Evolutionary conservation across 2,888 invertebrate genomes (phyloP), one percentile per base, ranked within the genome.

Genomic region (Podotricha telesiphe): DNA sequence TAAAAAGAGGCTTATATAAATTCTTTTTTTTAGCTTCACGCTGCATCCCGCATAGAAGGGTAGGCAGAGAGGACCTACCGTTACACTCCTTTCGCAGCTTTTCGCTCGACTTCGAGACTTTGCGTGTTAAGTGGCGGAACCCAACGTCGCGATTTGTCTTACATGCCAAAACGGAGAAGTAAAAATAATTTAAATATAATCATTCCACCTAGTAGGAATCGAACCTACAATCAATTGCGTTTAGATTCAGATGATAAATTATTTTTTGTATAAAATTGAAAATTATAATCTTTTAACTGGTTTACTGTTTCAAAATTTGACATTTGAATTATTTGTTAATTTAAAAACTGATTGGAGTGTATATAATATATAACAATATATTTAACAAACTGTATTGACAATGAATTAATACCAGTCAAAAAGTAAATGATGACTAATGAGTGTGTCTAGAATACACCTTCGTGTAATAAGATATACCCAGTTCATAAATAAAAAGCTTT

Each of bases 381-480:
- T 61, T 34, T 19, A 19, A 28, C 22, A 8, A 37, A 22, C 48
- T 22, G 5, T 13, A 56, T 50, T 48, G 47, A 63, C 45, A 55
- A 19, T 48, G 7, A 47, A 55, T 59, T 63, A 56, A 55, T 62
- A 45, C 62, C 15, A 62, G 47, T 67, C 45, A 62, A 45, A 59
- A 42, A 47, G 15, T 19, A 45, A 37, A 47, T 67, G 11, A 51
- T 58, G 58, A 58, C 50, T 56, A 48, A 64, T 58, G 50, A 48
- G 28, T 20, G 17, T 64, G 22, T 66, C n/a, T 58, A 8, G 40
- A 42, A 42, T 51, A 53, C 22, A 53, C 13, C 19, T n/a, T n/a
- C 17, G 22, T 28, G 28, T 15, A 17, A 40, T 17, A 17, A 62
- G 11, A 58, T 28, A 58, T n/a, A 40, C 37, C 2, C 1, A 13